Percentiles rank a stretch among this genome's conserved stretches.
Evolutionary conservation across 1,140 invertebrate species (phyloP).

Genomic region (Copidosoma floridanum): DNA sequence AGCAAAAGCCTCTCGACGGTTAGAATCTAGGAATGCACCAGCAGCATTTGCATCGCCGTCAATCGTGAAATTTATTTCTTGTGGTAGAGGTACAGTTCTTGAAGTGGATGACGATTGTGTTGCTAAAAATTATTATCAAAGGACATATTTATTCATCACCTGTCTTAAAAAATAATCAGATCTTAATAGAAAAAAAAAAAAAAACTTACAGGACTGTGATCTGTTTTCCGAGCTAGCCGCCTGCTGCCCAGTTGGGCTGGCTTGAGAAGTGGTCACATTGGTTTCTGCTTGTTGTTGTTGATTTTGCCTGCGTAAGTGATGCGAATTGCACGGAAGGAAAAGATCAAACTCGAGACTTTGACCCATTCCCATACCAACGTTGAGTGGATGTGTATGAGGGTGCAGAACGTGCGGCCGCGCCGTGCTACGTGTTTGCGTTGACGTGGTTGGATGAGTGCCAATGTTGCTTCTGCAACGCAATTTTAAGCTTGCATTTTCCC

Average conservation of each 20-base stretch:
- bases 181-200: background rate
- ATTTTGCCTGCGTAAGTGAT: slow-evolving; percentile 60
- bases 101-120: slow-evolving; percentile 3
- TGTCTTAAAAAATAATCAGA: background rate
- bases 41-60: slow-evolving; percentile 1
- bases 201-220: slow-evolving; percentile 23
- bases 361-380: slow-evolving; percentile 51
- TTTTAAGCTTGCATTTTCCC: background rate
- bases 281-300: too few relatives aligned
- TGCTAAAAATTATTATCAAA: slow-evolving; percentile 1
- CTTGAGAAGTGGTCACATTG: slow-evolving; percentile 37
- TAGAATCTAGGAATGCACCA: slow-evolving; percentile 4
- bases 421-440: slow-evolving; percentile 67
- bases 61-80: slow-evolving; percentile 2
- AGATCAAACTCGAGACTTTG: slow-evolving; percentile 62
- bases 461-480: slow-evolving; percentile 56
- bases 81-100: background rate
- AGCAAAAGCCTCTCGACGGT: background rate
- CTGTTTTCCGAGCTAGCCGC: too few relatives aligned
- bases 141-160: background rate
- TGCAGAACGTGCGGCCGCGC: slow-evolving; percentile 64
- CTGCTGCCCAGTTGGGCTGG: too few relatives aligned
- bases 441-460: slow-evolving; percentile 66
- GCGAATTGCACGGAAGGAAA: slow-evolving; percentile 68
- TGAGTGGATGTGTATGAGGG: slow-evolving; percentile 42